Conservation (phyloP, 2,113 vertebrate species). For the Nothobranchius furzeri region DNA sequence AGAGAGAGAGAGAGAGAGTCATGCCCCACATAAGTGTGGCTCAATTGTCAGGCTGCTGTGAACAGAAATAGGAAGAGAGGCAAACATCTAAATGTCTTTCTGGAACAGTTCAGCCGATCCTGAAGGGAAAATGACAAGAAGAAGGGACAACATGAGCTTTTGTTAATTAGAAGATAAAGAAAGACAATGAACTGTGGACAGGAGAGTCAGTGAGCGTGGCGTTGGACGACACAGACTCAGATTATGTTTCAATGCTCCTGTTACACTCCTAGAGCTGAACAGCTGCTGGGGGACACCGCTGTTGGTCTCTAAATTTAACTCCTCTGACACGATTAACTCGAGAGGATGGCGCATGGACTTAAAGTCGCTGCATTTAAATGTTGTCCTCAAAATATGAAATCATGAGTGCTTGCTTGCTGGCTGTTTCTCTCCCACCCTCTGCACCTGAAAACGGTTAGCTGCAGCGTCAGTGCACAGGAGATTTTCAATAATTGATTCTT, state of each 20-base stretch:
- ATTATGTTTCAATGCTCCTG: conserved; percentile 11
- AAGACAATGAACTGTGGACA: not conserved
- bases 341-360: conserved; percentile 1
- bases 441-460: conserved; percentile 34
- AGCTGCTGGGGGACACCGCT: conserved; percentile 62
- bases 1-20: conserved; percentile 45
- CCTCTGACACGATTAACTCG: conserved; percentile 12
- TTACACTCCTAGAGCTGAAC: conserved; percentile 39
- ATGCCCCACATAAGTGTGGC: conserved; percentile 60
- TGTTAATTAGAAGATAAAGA: not conserved
- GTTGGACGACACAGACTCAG: not conserved
- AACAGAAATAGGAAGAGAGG: conserved; percentile 52
- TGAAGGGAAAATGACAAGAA: not conserved
- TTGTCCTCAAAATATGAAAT: not conserved
- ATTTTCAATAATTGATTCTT: conserved; percentile 51
- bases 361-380: not conserved
- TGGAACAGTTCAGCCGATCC: not conserved
- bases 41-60: conserved; percentile 61
- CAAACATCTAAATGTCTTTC: conserved; percentile 22
- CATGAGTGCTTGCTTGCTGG: too few relatives aligned
- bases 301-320: conserved; percentile 64
- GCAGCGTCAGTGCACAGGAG: conserved; percentile 10
- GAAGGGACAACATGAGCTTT: not conserved
- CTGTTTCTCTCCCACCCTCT: too few relatives aligned
- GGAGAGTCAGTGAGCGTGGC: not conserved